Evolutionary conservation across 2,113 vertebrate genomes (phyloP), one percentile per base, ranked within the genome.

Genomic region (Plecturocebus donacophilus): DNA sequence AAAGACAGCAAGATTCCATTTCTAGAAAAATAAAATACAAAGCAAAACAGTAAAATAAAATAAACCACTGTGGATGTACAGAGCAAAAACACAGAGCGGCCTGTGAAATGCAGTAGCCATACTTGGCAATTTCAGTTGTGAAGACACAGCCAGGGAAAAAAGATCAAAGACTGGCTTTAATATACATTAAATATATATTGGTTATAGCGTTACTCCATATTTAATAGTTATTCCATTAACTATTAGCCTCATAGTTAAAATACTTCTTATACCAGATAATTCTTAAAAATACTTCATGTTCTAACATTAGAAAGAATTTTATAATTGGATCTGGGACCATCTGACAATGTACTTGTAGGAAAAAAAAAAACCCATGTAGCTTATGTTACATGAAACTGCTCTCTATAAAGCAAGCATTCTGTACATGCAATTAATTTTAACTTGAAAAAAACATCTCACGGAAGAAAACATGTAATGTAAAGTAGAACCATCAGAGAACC

Each of bases 341-440:
- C 71, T 61, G 66, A 86, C 52, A 94, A 84, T 17, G 5, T 68
- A 80, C 32, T 70, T 92, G 58, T 2, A 89, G 25, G 61, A 66
- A 73, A 90, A 86, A 92, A 92, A 91, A 92, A 91, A 88, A 45
- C 42, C 27, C 52, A 87, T 14, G n/a, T 52, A 91, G 23, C 16
- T 90, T 35, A 49, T 23, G 42, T 56, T 89, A 71, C 11, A 32
- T 49, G 71, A 90, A 91, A 49, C 17, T 52, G 54, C 70, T 85
- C 42, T 81, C 85, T 71, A 64, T 5, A 30, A 86, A 35, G 73
- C 54, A 89, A 81, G 54, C 38, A 40, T 42, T 92, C 85, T 90
- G 20, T 27, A 81, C 23, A 64, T n/a, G 25, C 35, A 79, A 95
- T 45, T 92, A 91, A 95, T 73, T 84, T 94, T 66, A 94, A 92